Percentiles rank a stretch among this genome's conserved stretches.
These are phyloP conservation scores for Lerema accius DNA, from an alignment of 1,140 invertebrate genomes.

Conservation along the genomic window DNA sequence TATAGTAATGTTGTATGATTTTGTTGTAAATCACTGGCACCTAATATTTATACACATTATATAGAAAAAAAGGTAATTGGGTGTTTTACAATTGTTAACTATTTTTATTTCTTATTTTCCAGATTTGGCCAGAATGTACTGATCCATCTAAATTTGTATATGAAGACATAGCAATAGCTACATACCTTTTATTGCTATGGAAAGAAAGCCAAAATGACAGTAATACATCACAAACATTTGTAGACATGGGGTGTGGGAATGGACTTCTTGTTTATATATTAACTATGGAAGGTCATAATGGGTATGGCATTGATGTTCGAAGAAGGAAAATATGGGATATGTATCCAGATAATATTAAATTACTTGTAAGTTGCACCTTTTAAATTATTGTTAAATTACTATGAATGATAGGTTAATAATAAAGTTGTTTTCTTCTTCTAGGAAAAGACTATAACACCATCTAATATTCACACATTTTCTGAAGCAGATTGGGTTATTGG, in stretches of 20 bases:
- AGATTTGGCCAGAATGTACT: conserved; percentile 95
- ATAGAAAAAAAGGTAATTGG: too few relatives aligned
- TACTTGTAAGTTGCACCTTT: conserved; percentile 57
- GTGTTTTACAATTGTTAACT: too few relatives aligned
- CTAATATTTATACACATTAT: too few relatives aligned
- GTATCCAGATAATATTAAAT: conserved; percentile 84
- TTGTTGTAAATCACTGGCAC: too few relatives aligned
- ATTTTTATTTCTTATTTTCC: conserved; percentile 47
- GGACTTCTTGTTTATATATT: conserved; percentile 96
- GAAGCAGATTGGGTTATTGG: conserved; percentile 97
- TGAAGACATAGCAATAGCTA: conserved; percentile 97
- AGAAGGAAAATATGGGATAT: conserved; percentile 95
- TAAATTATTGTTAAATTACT: too few relatives aligned
- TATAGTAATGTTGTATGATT: too few relatives aligned
- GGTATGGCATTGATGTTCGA: conserved; percentile 95
- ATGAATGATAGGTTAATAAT: neutral
- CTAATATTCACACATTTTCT: conserved; percentile 87
- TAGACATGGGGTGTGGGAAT: conserved; percentile 98
- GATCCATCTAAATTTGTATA: conserved; percentile 97
- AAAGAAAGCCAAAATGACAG: conserved; percentile 76
- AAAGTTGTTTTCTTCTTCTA: conserved; percentile 60
- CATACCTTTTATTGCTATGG: conserved; percentile 94
- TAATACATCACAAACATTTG: conserved; percentile 87
- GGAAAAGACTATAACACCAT: conserved; percentile 87
- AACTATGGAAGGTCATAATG: conserved; percentile 91